Percentiles rank a stretch among this genome's conserved stretches.
These are phyloP conservation scores for Propithecus deckenii DNA, from an alignment of 2,797 vertebrate genomes.

Conservation along the genomic window DNA sequence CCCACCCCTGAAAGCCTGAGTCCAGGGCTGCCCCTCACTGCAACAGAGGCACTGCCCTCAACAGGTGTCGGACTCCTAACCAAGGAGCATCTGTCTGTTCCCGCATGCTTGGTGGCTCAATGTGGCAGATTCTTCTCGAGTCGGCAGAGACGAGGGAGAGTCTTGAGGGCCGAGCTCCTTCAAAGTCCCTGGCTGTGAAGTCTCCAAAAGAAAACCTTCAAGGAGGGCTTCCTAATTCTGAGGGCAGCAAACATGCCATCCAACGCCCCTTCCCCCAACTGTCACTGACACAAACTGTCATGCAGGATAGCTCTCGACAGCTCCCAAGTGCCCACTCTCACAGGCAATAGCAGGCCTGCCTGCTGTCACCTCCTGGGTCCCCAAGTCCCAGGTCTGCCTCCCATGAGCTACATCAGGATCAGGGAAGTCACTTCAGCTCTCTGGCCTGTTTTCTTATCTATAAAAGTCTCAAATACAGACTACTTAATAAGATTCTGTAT, in stretches of 20 bases:
- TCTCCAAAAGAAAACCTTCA: background rate
- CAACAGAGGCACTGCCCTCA: background rate
- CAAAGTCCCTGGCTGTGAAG: background rate
- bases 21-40: background rate
- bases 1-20: background rate
- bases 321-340: background rate
- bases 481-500: background rate
- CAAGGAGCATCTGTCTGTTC: background rate
- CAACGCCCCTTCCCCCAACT: rapidly evolving
- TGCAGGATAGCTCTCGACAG: background rate
- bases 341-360: background rate
- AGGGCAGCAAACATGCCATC: rapidly evolving
- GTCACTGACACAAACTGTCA: background rate
- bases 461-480: background rate
- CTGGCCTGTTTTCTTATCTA: background rate
- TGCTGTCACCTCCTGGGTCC: background rate
- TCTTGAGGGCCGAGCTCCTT: background rate
- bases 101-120: background rate
- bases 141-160: background rate
- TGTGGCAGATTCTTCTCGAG: background rate
- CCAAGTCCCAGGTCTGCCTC: background rate
- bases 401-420: background rate
- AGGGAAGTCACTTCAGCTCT: background rate
- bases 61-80: background rate
- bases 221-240: background rate